Base-by-base conservation (phyloP, 2,113 vertebrate genomes). In the Plestiodon gilberti region DNA sequence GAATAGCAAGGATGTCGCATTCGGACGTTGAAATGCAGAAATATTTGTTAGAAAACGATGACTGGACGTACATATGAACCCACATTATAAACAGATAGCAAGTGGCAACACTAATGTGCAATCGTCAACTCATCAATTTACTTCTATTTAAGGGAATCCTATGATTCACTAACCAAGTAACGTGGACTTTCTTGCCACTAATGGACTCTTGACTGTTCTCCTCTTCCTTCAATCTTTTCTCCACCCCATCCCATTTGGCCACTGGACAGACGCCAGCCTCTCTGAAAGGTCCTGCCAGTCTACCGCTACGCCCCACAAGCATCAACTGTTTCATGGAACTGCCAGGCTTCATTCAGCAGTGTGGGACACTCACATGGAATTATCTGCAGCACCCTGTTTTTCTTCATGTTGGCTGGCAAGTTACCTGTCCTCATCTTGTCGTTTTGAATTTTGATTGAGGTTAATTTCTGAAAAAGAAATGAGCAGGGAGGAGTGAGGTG, bases 371-470 rank as follows among this genome's bases (percentile, higher is more conserved):
- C 93, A 99, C 99, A 99, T 93, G 99, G 99, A 97, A 99, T 99
- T 96, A 99, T 99, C 94, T 99, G 99, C 67, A 99, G 97, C 92
- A 99, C 99, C 67, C 98, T 95, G 96, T 99, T 99, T 94, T 99
- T 99, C 97, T 99, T 99, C 99, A 99, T 99, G 97, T 99, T 99
- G 74, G 98, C 98, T 0, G 98, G 98, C 89, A 99, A 96, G 94
- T 99, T 99, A 90, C 99, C 99, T 0, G 99, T 99, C 85, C 99
- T 97, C 99, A 99, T 99, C 95, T 99, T 99, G 94, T 99, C 99
- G 2, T 99, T 99, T 95, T 99, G 99, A 92, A 99, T 99, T 96
- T 99, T 99, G 96, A 99, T 99, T 28, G 98, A 99, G 77, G 99
- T 99, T 91, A 99, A 96, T 82, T 99, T 99, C 99, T 99, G 93